A percentile compares a stretch with the other conserved stretches of the same genome.
phyloP scores from a whole-genome alignment of 2,113 vertebrate species.

The Phyllostomus discolor region DNA sequence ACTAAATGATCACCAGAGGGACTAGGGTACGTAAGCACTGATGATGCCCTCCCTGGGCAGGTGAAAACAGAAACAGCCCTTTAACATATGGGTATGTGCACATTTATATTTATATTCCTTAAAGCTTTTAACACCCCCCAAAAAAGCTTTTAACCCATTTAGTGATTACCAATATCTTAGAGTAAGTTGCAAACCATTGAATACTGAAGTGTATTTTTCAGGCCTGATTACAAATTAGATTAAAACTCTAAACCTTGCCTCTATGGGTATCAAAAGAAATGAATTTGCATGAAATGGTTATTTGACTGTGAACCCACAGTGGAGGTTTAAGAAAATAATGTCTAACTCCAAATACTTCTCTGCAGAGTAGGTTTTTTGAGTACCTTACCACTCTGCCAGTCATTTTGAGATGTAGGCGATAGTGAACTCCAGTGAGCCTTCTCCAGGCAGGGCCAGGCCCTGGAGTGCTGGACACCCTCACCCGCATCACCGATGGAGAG shows the following conservation, averaged over 20 bases:
- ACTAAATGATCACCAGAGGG: constrained; percentile 38
- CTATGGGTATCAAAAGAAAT: background rate
- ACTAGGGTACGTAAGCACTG: constrained; percentile 40
- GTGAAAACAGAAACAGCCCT: background rate
- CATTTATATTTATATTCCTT: background rate
- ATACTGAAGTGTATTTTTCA: background rate
- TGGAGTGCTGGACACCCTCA: accelerated
- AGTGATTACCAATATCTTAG: background rate
- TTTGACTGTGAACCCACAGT: background rate
- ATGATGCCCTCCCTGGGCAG: background rate
- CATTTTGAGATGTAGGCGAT: background rate
- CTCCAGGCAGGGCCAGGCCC: background rate
- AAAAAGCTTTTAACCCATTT: constrained; percentile 55
- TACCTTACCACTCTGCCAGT: background rate
- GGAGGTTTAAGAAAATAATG: background rate
- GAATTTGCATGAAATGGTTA: background rate
- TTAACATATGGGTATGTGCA: background rate
- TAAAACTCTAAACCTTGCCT: background rate
- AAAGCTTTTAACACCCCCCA: constrained; percentile 38
- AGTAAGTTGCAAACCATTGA: background rate
- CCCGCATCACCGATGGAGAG: accelerated
- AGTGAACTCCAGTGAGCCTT: background rate
- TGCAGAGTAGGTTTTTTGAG: background rate
- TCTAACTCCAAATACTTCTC: background rate
- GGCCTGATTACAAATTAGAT: background rate